Evolutionary conservation across 2,113 vertebrate species (phyloP).

Genomic region (Hemiprocne comata): DNA sequence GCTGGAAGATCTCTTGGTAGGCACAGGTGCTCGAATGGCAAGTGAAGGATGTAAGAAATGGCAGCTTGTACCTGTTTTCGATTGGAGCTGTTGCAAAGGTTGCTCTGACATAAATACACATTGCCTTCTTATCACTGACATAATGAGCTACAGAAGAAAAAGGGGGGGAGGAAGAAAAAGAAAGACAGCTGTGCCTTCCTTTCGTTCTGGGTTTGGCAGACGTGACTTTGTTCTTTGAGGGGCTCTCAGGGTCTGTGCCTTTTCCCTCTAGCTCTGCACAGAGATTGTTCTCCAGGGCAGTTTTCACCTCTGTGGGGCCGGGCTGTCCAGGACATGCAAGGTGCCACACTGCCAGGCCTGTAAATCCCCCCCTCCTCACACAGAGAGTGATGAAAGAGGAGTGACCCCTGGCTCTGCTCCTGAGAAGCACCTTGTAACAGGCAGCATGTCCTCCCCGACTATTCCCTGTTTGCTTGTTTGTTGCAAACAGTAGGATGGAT

Average conservation of each 20-base stretch:
- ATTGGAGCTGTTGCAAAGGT: constrained; percentile 29
- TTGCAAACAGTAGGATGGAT: not conserved
- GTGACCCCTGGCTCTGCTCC: not conserved
- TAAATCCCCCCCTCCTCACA: not conserved
- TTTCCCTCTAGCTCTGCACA: not conserved
- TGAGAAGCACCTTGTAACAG: not conserved
- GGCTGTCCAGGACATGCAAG: not conserved
- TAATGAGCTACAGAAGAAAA: not conserved
- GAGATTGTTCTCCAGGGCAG: not conserved
- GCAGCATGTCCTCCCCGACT: not conserved
- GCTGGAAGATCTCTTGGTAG: not conserved
- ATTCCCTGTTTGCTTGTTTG: not conserved
- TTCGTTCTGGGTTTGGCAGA: not conserved
- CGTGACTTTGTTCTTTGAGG: not conserved
- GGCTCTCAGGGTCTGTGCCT: accelerated
- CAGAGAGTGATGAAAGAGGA: not conserved
- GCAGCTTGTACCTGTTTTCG: constrained; percentile 7
- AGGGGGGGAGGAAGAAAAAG: not conserved
- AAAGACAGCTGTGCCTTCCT: not conserved
- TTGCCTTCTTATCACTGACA: not conserved
- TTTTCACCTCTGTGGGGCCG: not conserved
- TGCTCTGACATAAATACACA: constrained; percentile 41
- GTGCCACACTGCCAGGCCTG: not conserved
- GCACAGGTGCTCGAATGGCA: too few species aligned
- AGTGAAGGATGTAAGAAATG: not conserved